Conservation (phyloP, 2,797 vertebrate species). For the Lepilemur septentrionalis region DNA sequence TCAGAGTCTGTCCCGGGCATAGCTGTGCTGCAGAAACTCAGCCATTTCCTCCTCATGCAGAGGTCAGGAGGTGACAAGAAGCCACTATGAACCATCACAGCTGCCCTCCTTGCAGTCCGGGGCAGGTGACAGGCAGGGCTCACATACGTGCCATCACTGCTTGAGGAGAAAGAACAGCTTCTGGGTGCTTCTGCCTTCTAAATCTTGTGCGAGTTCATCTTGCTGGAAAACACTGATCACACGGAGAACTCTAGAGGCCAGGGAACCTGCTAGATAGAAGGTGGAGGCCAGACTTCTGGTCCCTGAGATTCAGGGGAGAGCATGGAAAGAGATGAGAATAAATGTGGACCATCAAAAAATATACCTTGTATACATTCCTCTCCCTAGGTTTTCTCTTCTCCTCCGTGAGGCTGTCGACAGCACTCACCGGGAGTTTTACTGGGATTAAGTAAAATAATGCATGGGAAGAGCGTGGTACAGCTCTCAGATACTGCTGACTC, state of each 20-base stretch:
- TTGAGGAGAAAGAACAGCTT: neutral
- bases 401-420: neutral
- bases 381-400: neutral
- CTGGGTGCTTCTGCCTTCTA: neutral
- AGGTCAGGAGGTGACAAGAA: neutral
- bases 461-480: neutral
- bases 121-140: neutral
- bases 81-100: accelerated
- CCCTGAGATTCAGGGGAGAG: neutral
- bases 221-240: neutral
- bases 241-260: neutral
- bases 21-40: neutral
- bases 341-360: neutral
- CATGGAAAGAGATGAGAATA: neutral
- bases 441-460: neutral
- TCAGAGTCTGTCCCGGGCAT: neutral
- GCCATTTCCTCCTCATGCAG: neutral
- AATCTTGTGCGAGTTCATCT: neutral
- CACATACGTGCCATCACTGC: neutral
- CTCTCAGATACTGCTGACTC: neutral
- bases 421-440: neutral
- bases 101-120: neutral
- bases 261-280: neutral
- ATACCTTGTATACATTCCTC: neutral
- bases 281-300: neutral